Conservation (phyloP, 1,140 invertebrate species). For the Gonatopus flavifemur region DNA sequence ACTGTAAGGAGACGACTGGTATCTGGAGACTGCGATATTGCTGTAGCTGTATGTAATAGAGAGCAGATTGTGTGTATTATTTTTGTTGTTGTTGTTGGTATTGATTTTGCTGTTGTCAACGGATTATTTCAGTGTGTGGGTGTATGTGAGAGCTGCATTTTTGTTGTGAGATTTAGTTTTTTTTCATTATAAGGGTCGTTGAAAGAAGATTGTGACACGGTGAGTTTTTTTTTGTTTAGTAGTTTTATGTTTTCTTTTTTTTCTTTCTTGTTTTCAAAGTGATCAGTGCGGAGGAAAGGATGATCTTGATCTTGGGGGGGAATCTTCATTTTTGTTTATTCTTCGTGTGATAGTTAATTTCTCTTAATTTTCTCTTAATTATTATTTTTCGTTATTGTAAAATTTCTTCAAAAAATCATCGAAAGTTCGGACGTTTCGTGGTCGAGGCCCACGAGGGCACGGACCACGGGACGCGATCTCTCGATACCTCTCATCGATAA, state of each 20-base stretch:
- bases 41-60: constrained; percentile 35
- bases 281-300: too few relatives aligned
- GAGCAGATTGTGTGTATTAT: constrained; percentile 34
- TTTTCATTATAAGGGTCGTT: too few relatives aligned
- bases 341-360: too few relatives aligned
- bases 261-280: too few relatives aligned
- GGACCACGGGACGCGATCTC: neutral
- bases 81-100: constrained; percentile 23
- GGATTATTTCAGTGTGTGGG: neutral
- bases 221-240: neutral
- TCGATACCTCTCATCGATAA: constrained; percentile 43
- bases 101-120: too few relatives aligned
- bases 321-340: too few relatives aligned
- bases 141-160: too few relatives aligned
- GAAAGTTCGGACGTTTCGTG: neutral
- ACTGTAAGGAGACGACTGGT: constrained; percentile 57
- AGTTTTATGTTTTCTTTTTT: neutral
- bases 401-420: too few relatives aligned
- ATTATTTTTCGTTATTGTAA: too few relatives aligned
- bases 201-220: neutral
- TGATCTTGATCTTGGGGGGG: too few relatives aligned
- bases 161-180: too few relatives aligned
- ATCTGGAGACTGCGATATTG: constrained; percentile 50
- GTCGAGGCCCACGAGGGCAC: neutral
- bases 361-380: too few relatives aligned